phyloP scores from a whole-genome alignment of 2,888 invertebrate genomes.

The Lucinisca nassula region DNA sequence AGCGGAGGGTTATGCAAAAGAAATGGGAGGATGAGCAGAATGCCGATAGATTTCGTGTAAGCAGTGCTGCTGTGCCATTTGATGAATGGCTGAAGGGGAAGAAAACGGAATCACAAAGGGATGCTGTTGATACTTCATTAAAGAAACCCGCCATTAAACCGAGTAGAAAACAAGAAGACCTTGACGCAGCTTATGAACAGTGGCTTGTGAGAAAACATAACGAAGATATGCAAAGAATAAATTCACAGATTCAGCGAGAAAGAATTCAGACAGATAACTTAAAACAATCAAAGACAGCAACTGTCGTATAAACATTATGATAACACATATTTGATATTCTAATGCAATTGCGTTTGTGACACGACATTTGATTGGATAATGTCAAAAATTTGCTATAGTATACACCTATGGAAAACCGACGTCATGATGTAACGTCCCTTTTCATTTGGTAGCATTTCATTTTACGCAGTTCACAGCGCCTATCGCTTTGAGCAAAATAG shows the following conservation, averaged over 20 bases:
- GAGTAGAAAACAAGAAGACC: constrained; percentile 18
- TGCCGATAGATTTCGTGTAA: constrained; percentile 34
- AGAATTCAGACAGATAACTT: neutral
- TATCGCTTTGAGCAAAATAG: too few species aligned
- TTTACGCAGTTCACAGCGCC: too few species aligned
- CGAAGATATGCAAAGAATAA: constrained; percentile 34
- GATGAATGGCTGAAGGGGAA: constrained; percentile 63
- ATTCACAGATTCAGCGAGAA: constrained; percentile 35
- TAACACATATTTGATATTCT: too few species aligned
- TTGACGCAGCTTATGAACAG: constrained; percentile 45
- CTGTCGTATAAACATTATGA: too few species aligned
- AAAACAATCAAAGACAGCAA: too few species aligned
- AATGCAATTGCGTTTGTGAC: too few species aligned
- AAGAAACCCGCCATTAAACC: neutral
- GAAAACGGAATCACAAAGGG: constrained; percentile 45
- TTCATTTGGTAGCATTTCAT: too few species aligned
- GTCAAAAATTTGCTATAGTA: too few species aligned
- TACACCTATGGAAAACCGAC: too few species aligned
- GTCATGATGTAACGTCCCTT: too few species aligned
- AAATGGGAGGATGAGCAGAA: constrained; percentile 60
- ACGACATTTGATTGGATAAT: too few species aligned
- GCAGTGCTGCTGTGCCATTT: constrained; percentile 54
- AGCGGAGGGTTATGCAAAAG: constrained; percentile 58
- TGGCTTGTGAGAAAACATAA: constrained; percentile 54
- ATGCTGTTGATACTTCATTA: constrained; percentile 28